phyloP scores from a whole-genome alignment of 2,113 vertebrate genomes.

The Nematolebias whitei region DNA sequence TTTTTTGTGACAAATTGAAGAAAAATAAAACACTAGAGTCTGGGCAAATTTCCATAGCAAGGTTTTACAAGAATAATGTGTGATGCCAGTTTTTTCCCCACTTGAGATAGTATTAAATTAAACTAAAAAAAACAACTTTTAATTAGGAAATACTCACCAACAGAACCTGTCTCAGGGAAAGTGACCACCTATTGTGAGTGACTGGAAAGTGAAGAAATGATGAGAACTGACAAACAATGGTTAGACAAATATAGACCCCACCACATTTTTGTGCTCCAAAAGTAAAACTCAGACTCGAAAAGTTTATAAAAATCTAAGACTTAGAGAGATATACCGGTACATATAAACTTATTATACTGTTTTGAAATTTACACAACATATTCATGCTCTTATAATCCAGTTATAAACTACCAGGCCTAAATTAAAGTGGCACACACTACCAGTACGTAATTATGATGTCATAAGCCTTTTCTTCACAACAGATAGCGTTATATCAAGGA shows the following conservation, averaged over 20 bases:
- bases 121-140: background rate
- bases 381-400: conserved; percentile 23
- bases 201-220: too few relatives aligned
- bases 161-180: background rate
- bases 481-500: conserved; percentile 24
- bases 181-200: too few relatives aligned
- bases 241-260: background rate
- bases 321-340: background rate
- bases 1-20: background rate
- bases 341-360: background rate
- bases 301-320: background rate
- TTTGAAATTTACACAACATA: background rate
- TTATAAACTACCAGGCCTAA: conserved; percentile 27
- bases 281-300: background rate
- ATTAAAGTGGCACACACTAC: conserved; percentile 25
- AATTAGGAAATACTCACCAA: background rate
- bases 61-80: background rate
- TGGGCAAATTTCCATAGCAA: background rate
- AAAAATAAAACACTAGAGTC: background rate
- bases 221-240: background rate
- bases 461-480: conserved; percentile 32
- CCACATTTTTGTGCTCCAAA: background rate
- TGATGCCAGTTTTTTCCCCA: background rate
- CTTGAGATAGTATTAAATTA: background rate
- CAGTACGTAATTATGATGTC: conserved; percentile 43